Base-by-base conservation (phyloP, 2,888 invertebrate species). In the Tribolium freemani region DNA sequence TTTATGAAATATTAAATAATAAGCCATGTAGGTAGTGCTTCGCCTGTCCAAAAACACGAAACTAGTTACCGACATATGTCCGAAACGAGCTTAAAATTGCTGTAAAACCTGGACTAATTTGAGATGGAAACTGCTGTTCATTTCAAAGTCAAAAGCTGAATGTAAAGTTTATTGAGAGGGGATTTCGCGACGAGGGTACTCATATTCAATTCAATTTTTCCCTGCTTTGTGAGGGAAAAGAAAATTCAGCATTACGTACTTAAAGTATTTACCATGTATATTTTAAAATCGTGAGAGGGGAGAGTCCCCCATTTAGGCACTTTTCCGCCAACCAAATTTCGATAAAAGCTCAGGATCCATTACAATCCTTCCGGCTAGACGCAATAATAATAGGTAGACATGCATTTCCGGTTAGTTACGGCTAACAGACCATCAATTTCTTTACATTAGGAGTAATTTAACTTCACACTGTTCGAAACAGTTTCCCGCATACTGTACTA, bases 381-480 rank as follows among this genome's bases (percentile, higher is more conserved):
- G 58, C 60, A 69, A 58, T 58, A 68, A 68, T 60, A 70, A 70
- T 61, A 69, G 60, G 69, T 60, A 69, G 64, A 71, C 71, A 71
- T 71, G 64, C 48, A 57, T 56, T 71, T 71, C 64, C 64, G 71
- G 61, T 51, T 56, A 63, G 69, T 54, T 51, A 70, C 20, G 46
- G 26, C 13, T 50, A 57, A 26, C 50, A 26, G 64, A 71, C 71
- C 64, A 71, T 71, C 71, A 66, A 71, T 66, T 71, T 71, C 58
- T 66, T 71, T 66, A 66, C 64, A 71, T 71, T 66, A 71, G 31
- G 48, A 71, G 66, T 54, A 70, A 70, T 70, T 70, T 70, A 70
- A 70, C 69, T 70, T 63, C 48, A 56, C 61, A 56, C 50, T 68
- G 57, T 58, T 68, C 38, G 50, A 5, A 54, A 45, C 64, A 64